These are phyloP conservation scores for Naso thynnoides DNA, from an alignment of 2,797 vertebrate genomes.

Conservation along the genomic window DNA sequence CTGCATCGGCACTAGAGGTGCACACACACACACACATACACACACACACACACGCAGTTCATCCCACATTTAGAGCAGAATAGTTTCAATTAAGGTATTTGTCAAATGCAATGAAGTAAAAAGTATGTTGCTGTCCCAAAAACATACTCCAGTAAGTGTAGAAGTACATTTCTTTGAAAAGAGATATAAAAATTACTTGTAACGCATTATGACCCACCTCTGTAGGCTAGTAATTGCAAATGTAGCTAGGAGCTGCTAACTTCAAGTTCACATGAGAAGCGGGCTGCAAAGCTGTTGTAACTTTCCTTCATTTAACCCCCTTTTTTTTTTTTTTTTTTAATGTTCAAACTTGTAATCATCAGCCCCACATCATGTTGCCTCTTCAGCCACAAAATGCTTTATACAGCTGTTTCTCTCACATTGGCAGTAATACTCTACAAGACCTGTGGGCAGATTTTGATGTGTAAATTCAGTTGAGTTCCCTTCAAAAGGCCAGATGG, in stretches of 20 bases:
- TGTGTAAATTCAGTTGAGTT: not conserved
- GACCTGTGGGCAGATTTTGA: slow-evolving; percentile 14
- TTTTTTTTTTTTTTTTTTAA: not conserved
- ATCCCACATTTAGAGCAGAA: too few species aligned
- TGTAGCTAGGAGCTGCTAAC: not conserved
- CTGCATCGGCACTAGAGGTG: too few species aligned
- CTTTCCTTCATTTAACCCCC: not conserved
- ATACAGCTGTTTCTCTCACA: not conserved
- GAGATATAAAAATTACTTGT: too few species aligned
- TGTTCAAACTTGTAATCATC: not conserved
- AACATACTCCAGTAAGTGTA: too few species aligned
- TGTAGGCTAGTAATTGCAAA: not conserved
- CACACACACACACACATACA: too few species aligned
- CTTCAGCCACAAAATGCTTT: not conserved
- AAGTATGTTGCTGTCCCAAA: too few species aligned
- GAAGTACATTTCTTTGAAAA: too few species aligned
- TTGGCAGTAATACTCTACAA: not conserved
- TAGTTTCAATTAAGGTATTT: too few species aligned
- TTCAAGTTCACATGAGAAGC: not conserved
- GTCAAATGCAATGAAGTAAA: too few species aligned
- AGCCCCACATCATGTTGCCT: not conserved
- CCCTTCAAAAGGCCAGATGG: slow-evolving; percentile 23
- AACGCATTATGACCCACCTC: too few species aligned
- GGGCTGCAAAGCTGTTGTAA: not conserved
- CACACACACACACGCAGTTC: too few species aligned